Percentiles rank a stretch among this genome's conserved stretches.
Conservation (phyloP, 2,888 invertebrate genomes). For the Chamaedrilus cognettii region DNA sequence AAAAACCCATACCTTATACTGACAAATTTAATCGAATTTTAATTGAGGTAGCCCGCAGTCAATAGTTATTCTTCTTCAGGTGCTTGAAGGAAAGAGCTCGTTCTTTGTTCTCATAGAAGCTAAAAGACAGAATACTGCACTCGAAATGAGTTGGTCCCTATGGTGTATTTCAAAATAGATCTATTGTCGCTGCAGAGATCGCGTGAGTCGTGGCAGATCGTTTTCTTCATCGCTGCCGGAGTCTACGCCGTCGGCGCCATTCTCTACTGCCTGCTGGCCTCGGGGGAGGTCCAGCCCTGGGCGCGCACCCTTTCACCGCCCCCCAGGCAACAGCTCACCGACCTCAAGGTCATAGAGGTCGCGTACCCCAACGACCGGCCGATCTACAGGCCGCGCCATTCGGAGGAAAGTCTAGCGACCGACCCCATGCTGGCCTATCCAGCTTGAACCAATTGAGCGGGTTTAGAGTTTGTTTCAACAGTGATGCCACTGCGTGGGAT, state of each 20-base stretch:
- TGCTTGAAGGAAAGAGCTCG: no score
- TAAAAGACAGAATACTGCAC: no score
- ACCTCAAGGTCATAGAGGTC: neutral
- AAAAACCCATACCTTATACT: no score
- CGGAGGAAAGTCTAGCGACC: constrained; percentile 13
- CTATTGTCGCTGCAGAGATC: constrained; percentile 66
- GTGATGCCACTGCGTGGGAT: no score
- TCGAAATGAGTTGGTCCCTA: neutral
- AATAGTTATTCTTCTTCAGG: no score
- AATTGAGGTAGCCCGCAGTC: no score
- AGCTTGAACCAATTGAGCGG: neutral
- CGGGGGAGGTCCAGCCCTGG: constrained; percentile 50
- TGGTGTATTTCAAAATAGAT: neutral
- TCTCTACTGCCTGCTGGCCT: constrained; percentile 51
- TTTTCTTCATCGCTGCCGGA: constrained; percentile 80
- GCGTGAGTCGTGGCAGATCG: constrained; percentile 78
- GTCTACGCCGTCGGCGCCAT: constrained; percentile 55
- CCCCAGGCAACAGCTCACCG: no score
- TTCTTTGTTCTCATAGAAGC: no score
- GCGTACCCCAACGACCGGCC: constrained; percentile 5
- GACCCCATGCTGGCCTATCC: constrained; percentile 10
- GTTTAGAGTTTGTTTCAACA: no score
- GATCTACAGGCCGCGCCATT: constrained; percentile 12
- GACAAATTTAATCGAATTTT: no score
- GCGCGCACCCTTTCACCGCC: constrained; percentile 35